phyloP scores from a whole-genome alignment of 2,888 invertebrate species.

The Aricia artaxerxes region DNA sequence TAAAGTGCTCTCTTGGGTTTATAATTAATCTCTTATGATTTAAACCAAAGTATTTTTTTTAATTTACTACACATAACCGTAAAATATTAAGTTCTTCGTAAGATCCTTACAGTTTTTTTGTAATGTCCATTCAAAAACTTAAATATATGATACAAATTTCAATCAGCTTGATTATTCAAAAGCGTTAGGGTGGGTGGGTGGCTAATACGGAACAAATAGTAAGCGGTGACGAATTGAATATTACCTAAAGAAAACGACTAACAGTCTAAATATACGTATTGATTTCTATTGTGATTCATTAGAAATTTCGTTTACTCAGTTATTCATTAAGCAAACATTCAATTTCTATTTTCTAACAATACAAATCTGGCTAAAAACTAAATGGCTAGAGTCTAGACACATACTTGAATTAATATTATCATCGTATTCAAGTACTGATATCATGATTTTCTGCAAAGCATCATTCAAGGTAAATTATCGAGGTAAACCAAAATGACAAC shows the following conservation, averaged over 20 bases:
- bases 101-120: too few species aligned
- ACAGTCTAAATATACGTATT: not conserved
- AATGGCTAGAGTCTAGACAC: not conserved
- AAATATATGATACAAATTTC: too few species aligned
- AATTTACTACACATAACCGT: too few species aligned
- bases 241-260: not conserved
- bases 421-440: not conserved
- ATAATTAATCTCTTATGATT: too few species aligned
- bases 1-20: too few species aligned
- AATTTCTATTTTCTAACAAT: not conserved
- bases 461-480: not conserved
- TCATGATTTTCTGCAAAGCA: not conserved
- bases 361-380: not conserved
- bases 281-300: not conserved
- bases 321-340: not conserved
- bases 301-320: not conserved
- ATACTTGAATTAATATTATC: not conserved
- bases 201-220: too few species aligned
- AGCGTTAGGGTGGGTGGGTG: too few species aligned
- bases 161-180: too few species aligned
- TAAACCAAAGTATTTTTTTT: too few species aligned
- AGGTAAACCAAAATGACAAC: constrained; percentile 6
- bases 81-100: too few species aligned
- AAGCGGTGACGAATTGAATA: not conserved
- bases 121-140: too few species aligned